phyloP scores from a whole-genome alignment of 2,113 vertebrate genomes.

The Bucco capensis region DNA sequence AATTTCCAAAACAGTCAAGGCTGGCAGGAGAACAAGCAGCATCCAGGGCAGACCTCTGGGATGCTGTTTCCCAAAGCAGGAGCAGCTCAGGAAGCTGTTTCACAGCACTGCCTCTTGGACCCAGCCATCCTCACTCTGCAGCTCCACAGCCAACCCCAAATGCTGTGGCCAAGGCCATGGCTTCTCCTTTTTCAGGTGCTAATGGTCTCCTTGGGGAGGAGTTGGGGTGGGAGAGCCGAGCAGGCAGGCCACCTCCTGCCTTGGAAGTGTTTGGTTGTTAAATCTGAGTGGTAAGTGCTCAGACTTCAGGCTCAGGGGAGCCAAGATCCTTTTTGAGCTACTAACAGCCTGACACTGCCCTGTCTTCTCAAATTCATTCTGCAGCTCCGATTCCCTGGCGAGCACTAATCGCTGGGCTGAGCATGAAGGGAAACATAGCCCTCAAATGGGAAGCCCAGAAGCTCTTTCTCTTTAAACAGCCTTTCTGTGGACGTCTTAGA shows the following conservation, averaged over 20 bases:
- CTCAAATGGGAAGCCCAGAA: conserved; percentile 43
- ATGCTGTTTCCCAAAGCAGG: conserved; percentile 13
- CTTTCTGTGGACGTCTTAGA: conserved; percentile 8
- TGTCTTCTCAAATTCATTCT: conserved; percentile 42
- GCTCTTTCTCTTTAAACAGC: conserved; percentile 9
- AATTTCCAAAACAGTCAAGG: conserved; percentile 34
- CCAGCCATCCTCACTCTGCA: neutral
- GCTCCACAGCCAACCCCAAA: neutral
- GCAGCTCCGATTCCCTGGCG: neutral
- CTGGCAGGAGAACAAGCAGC: conserved; percentile 41
- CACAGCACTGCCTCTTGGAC: neutral
- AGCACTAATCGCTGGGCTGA: conserved; percentile 41
- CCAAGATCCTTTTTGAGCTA: conserved; percentile 23
- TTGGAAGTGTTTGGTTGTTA: conserved; percentile 23
- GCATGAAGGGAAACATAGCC: conserved; percentile 23
- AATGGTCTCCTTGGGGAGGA: conserved; percentile 33
- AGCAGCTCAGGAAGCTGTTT: neutral
- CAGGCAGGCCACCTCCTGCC: neutral
- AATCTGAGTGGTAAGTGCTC: conserved; percentile 38
- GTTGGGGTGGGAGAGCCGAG: neutral
- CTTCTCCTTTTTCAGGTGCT: conserved; percentile 44
- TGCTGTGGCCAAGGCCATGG: neutral
- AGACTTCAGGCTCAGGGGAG: conserved; percentile 34
- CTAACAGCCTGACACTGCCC: conserved; percentile 43
- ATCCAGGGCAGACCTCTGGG: conserved; percentile 27